Evolutionary conservation across 2,113 vertebrate genomes (phyloP), one percentile per base, ranked within the genome.

Genomic region (Heliornis fulica): DNA sequence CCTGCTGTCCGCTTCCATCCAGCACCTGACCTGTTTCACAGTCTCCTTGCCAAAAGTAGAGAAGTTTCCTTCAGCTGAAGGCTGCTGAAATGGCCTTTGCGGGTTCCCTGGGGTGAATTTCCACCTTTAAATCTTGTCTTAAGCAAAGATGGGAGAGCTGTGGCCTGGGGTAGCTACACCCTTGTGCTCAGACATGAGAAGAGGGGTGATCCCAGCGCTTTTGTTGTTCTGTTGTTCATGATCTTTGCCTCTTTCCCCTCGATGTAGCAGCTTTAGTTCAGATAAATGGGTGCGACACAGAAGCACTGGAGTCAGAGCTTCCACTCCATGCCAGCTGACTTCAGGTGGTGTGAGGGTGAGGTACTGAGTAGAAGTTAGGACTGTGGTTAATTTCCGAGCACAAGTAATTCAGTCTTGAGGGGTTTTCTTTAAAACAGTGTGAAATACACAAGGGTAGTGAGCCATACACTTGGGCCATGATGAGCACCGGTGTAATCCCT

Each of bases 191-290:
- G 43, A 20, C 10, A 14, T 9, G 14, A 38, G 15, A 26, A 38
- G 15, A 26, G 40, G 45, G 45, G 25, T 10, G 4, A 26, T 74
- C 32, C 2, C 22, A 50, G 48, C 15, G 22, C 31, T 57, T 75
- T 13, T 76, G 11, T 32, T 50, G 28, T 25, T 32, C 6, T 10
- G 10, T 36, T 9, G 4, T 54, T 64, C 0, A 0, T 29, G 45
- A 31, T 56, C 51, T 81, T 61, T 32, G 12, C 0, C 71, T 57
- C 75, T 69, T 92, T 71, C 16, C 43, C 28, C 60, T 75, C 0
- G 0, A 4, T 4, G 20, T 7, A 28, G 18, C n/a, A 36, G 13
- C 13, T 63, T 75, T n/a, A 69, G 29, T 10, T 93, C 40, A 38
- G 69, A 31, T 40, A 66, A 90, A 51, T 38, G 16, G 45, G 10